Evolutionary conservation across 2,797 vertebrate species (phyloP).

Genomic region (Sarcophilus harrisii): DNA sequence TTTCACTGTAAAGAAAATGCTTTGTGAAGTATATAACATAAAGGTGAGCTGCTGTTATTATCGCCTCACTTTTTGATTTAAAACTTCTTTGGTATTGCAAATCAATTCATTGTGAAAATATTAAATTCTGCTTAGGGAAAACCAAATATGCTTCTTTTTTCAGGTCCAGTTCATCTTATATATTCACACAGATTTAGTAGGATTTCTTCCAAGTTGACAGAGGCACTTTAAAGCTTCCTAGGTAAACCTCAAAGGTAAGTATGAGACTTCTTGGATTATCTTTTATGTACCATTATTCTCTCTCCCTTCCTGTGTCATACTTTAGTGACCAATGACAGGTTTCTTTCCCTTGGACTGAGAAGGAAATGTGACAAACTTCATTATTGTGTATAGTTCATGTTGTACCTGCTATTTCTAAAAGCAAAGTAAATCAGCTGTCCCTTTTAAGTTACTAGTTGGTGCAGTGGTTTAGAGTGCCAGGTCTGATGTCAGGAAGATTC

Average conservation of each 20-base stretch:
- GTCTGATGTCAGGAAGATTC: background rate
- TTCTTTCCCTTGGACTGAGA: constrained; percentile 36
- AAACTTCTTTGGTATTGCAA: constrained; percentile 25
- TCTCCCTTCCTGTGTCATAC: constrained; percentile 8
- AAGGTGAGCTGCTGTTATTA: background rate
- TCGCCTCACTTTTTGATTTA: background rate
- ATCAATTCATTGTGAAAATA: constrained; percentile 2
- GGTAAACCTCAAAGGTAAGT: constrained; percentile 69
- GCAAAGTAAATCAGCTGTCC: constrained; percentile 22
- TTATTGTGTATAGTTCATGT: constrained; percentile 22
- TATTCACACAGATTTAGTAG: constrained; percentile 47
- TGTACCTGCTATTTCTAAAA: constrained; percentile 46
- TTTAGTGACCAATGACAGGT: background rate
- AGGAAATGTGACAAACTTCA: constrained; percentile 1
- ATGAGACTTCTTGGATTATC: background rate
- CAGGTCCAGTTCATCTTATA: constrained; percentile 42
- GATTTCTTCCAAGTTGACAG: constrained; percentile 56
- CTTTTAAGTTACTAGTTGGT: background rate
- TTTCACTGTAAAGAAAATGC: background rate
- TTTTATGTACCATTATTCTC: constrained; percentile 47
- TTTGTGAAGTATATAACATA: background rate
- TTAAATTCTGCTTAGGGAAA: constrained; percentile 27
- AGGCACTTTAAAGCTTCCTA: constrained; percentile 49
- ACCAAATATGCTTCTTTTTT: constrained; percentile 31
- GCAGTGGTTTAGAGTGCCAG: background rate